phyloP scores from a whole-genome alignment of 2,888 invertebrate species.

The Sinodicranocentrus sp. region DNA sequence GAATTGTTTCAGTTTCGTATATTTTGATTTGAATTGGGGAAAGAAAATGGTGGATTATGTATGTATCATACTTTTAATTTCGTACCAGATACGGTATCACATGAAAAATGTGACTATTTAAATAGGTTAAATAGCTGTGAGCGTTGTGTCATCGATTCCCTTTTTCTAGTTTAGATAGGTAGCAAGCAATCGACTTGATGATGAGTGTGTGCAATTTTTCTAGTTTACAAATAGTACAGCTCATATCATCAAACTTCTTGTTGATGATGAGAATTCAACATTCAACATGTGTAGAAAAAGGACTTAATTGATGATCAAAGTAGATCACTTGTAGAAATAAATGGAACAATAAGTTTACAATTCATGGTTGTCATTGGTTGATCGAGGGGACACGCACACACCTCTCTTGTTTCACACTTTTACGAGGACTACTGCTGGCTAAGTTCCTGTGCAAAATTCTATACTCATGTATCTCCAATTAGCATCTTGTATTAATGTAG shows the following conservation, averaged over 20 bases:
- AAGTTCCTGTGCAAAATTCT: no score
- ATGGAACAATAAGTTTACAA: background rate
- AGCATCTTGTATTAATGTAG: no score
- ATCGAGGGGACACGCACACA: no score
- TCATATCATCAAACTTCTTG: no score
- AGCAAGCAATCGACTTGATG: background rate
- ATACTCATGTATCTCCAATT: no score
- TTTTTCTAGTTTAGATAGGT: background rate
- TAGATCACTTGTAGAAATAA: conserved; percentile 37
- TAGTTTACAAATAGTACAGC: background rate
- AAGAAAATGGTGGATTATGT: no score
- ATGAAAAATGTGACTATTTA: conserved; percentile 15
- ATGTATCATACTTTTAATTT: conserved; percentile 33
- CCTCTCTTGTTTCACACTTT: no score
- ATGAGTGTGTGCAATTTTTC: background rate
- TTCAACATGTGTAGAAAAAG: background rate
- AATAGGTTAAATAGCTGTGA: conserved; percentile 63
- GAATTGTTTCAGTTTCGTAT: no score
- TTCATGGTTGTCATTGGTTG: no score
- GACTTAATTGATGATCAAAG: conserved; percentile 41
- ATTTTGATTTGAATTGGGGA: no score
- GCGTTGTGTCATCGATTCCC: conserved; percentile 58
- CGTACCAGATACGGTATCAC: conserved; percentile 40
- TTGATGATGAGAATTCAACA: background rate
- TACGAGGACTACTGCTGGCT: no score